Base-by-base conservation (phyloP, 92 coral and sea anemone species). In the Epizoanthus scotinus region DNA sequence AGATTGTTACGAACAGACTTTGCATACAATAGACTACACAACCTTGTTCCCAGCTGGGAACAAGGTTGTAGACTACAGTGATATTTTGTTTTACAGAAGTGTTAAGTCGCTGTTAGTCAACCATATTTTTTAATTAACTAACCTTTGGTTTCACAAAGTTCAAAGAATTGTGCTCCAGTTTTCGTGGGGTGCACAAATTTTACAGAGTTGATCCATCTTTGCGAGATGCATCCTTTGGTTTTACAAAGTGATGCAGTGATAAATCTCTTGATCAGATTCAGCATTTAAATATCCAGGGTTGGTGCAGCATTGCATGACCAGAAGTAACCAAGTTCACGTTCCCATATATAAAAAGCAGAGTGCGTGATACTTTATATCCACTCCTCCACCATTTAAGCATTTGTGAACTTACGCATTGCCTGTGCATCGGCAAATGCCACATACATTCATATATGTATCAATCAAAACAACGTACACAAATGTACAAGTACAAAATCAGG, bases 1-100 rank as follows among this genome's bases (percentile, higher is more conserved):
- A 36, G 17, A 75, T 75, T 75, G 69, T 67, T 75, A 8, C 5
- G 15, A 59, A 67, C 38, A 75, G 81, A 75, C 67, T 59, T 59
- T 59, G 69, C 49, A 25, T 24, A 38, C 81, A 75, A 60, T 40
- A n/a, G n/a, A n/a, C n/a, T n/a, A n/a, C n/a, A n/a, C n/a, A n/a
- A n/a, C n/a, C n/a, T n/a, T n/a, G n/a, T n/a, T n/a, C n/a, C n/a
- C n/a, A n/a, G n/a, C n/a, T n/a, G n/a, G n/a, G n/a, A n/a, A n/a
- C n/a, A n/a, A n/a, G n/a, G n/a, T n/a, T 7, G 4, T 31, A 5
- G 66, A 59, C 81, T 75, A 28, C 66, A 40, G 66, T 31, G 22
- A 21, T 59, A 58, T 59, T 63, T 75, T 73, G 60, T 60, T 36
- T 75, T 21, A 17, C 47, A 59, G 34, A 75, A 75, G 58, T 55